Base-by-base conservation (phyloP, 2,888 invertebrate species). In the Hermaeophaga mercurialis region DNA sequence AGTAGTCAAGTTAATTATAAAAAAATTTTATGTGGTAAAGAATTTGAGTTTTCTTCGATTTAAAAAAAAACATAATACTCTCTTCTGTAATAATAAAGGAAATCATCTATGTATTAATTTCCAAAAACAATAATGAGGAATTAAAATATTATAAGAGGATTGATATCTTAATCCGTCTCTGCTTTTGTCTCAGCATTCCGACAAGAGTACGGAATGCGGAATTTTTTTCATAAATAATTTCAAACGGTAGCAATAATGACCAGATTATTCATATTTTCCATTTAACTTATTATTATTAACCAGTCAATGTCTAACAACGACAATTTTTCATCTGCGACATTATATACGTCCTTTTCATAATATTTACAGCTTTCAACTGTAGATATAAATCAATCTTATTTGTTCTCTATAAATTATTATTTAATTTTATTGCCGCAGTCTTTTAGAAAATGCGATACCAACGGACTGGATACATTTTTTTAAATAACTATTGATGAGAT, bases 381-480 rank as follows among this genome's bases (percentile, higher is more conserved):
- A 22, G 6, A 15, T 36, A 47, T 47, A 47, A 47, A 47, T 36
- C 47, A 47, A 47, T 47, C 36, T 24, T 36, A 47, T 47, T 47
- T 36, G 47, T 36, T 36, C 14, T 34, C 33, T 22, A 47, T 47
- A 47, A 47, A 47, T 36, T 47, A 47, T 47, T 47, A 47, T 36
- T 47, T 22, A 33, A 47, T 47, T 47, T 47, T 47, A 47, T 47
- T 47, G 24, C 36, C 24, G n/a, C n/a, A 36, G 22, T 9, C 18
- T 47, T 36, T 33, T 3, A 47, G 47, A 47, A 47, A 47, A 47
- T 47, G 36, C 17, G 15, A 17, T 17, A 36, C 17, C 5, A 36
- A 36, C 36, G 7, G 17, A 36, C 36, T 36, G 36, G 36, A 17
- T 36, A 17, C 17, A 36, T 17, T 36, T 6, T 36, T 36, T 14